Evolutionary conservation across 1,140 invertebrate genomes (phyloP).

Genomic region (Pogonus chalceus): DNA sequence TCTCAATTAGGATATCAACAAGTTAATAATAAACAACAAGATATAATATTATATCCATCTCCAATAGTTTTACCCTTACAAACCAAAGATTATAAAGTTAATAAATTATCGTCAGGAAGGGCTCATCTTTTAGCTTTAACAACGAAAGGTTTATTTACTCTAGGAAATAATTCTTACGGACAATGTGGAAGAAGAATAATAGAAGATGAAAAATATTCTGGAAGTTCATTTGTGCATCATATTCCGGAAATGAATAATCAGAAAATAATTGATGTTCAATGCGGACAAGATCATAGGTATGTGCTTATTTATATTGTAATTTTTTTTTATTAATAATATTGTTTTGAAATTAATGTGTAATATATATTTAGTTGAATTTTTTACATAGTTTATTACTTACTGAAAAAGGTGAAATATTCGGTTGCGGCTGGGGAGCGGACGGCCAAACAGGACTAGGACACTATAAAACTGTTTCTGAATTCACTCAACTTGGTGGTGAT

Average conservation of each 20-base stretch:
- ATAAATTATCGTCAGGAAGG: slow-evolving; percentile 73
- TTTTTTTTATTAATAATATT: too few species aligned
- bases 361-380: slow-evolving; percentile 10
- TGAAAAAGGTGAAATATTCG: slow-evolving; percentile 68
- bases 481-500: slow-evolving; percentile 65
- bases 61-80: slow-evolving; percentile 63
- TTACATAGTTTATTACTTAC: slow-evolving; percentile 65
- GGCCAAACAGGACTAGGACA: slow-evolving; percentile 84
- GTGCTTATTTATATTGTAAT: slow-evolving; percentile 14
- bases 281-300: slow-evolving; percentile 82
- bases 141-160: slow-evolving; percentile 66
- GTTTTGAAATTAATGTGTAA: background rate
- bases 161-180: slow-evolving; percentile 90
- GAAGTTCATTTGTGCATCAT: slow-evolving; percentile 52
- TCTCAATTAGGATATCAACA: slow-evolving; percentile 78
- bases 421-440: slow-evolving; percentile 90
- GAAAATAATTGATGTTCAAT: slow-evolving; percentile 56
- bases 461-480: slow-evolving; percentile 48
- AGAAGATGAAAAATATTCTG: slow-evolving; percentile 62
- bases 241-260: slow-evolving; percentile 53
- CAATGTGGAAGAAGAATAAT: slow-evolving; percentile 85
- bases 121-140: slow-evolving; percentile 79
- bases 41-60: slow-evolving; percentile 63
- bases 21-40: slow-evolving; percentile 52
- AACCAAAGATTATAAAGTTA: slow-evolving; percentile 48